Evolutionary conservation across 1,140 invertebrate species (phyloP), one percentile per base, ranked within the genome.

Genomic region (Glossosoma conforme): DNA sequence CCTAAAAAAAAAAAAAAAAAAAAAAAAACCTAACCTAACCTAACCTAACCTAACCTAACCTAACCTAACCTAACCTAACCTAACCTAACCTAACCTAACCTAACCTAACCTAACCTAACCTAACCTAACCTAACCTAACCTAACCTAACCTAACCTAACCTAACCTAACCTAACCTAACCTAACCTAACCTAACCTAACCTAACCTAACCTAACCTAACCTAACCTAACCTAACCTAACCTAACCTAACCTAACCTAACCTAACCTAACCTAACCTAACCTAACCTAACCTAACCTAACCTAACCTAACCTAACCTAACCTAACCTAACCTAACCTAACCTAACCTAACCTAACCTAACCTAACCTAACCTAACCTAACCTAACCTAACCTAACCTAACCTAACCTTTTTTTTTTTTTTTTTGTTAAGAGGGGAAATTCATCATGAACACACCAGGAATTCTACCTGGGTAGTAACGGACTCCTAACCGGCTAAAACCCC

Each of bases 1-100:
- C 50, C 50, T 52, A 44, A 52, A 45, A 45, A 52, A 32, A 49
- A 15, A n/a, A n/a, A n/a, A n/a, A n/a, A n/a, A n/a, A n/a, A n/a
- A n/a, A n/a, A n/a, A n/a, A n/a, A n/a, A n/a, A 58, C 37, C 35
- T 37, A 37, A 37, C 35, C 35, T 37, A 37, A 37, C 35, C 35
- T 37, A 37, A 37, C 35, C 35, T 37, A 37, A 37, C 35, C 35
- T 37, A 37, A 37, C 35, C 35, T 37, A 37, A 37, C 35, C 35
- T 37, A 37, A 37, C 35, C 35, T 37, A 37, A 37, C 35, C 35
- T 37, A 37, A 37, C 35, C 35, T 37, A 37, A 37, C 35, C 35
- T 37, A 37, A 37, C 35, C 35, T 37, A 37, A 37, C 35, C 35
- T 37, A 37, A 37, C 35, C 35, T 37, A 37, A 37, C 35, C 35